phyloP scores from a whole-genome alignment of 1,140 invertebrate species.

The Andrena cerasifolii region DNA sequence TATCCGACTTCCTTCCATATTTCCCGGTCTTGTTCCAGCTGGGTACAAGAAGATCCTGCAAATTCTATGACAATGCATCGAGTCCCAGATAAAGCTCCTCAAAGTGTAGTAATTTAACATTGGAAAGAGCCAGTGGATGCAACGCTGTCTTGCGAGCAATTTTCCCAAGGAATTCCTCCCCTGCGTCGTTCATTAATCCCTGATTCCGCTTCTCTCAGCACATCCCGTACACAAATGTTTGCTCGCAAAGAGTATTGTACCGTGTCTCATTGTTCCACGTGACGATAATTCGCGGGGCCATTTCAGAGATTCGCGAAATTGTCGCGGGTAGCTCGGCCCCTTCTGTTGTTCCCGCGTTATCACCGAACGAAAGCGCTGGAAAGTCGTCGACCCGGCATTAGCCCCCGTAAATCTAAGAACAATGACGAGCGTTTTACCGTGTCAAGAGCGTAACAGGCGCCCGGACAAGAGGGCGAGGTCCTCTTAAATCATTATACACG shows the following conservation, averaged over 20 bases:
- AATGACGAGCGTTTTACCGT: neutral
- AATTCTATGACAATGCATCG: too few species aligned
- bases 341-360: neutral
- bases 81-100: too few species aligned
- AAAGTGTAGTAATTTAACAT: too few species aligned
- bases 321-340: neutral
- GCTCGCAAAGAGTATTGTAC: neutral
- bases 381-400: neutral
- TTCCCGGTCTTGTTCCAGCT: neutral
- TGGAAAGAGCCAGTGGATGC: too few species aligned
- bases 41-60: too few species aligned
- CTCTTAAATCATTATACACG: neutral
- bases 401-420: neutral
- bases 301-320: neutral
- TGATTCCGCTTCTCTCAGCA: too few species aligned
- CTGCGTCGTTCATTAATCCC: too few species aligned
- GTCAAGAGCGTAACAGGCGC: too few species aligned
- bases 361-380: neutral
- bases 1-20: neutral
- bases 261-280: neutral
- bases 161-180: too few species aligned
- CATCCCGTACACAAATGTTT: too few species aligned
- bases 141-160: too few species aligned
- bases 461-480: neutral
- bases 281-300: neutral